Evolutionary conservation across 37 sponge, comb jelly and placozoan genomes (phyloP), one percentile per base, ranked within the genome.

Genomic region (Geodia barretti): DNA sequence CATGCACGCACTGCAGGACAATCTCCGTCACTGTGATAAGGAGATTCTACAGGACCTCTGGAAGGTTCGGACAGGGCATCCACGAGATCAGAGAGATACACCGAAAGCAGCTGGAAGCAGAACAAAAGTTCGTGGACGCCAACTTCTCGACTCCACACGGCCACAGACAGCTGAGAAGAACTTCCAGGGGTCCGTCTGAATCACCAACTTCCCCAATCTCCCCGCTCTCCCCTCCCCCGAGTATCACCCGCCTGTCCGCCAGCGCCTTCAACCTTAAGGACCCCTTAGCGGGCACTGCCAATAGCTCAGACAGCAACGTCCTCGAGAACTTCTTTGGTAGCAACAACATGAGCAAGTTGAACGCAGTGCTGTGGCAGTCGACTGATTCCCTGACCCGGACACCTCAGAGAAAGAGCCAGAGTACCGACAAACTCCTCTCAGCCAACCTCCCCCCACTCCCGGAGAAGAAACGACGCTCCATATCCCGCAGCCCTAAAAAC

Each of bases 21-120:
- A 37, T 4, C 81, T 87, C 32, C 64, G 79, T 43, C 42, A 75
- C 68, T 76, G 61, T 38, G 87, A 87, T 29, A 47, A 58, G 7
- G 87, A 80, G 23, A 87, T 87, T 67, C 81, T 87, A 9, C 37
- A 87, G 34, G 82, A 87, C 28, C 82, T 87, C 8, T 75, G 81
- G 70, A 73, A 66, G 69, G 41, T 80, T 3, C 81, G 81, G 36
- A 33, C 68, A n/a, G 25, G 67, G 39, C 41, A 81, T 87, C 41
- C 67, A 79, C 11, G 74, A 68, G 41, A 73, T 87, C 54, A 54
- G 41, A 34, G 69, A 80, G 3, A 39, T 20, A 32, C 81, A 87
- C 33, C 80, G 73, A 63, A 29, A 87, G 67, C n/a, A 39, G 8
- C 34, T 33, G 23, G 35, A 60, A 33, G 78, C 58, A 26, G 85